These are phyloP conservation scores for Ligdia adustata DNA, from an alignment of 2,888 invertebrate species.

Conservation along the genomic window DNA sequence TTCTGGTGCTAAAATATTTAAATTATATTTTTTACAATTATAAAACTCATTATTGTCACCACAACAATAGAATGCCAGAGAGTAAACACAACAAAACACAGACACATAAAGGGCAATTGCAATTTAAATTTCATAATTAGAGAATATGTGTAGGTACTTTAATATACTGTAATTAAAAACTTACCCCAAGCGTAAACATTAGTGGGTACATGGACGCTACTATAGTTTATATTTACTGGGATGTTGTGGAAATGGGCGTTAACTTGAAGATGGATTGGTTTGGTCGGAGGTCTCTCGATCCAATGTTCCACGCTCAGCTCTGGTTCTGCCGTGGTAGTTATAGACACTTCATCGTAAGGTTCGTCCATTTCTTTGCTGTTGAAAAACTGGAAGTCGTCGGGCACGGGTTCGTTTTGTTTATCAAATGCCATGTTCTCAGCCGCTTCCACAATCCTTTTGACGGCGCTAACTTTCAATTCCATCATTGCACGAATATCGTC, in stretches of 20 bases:
- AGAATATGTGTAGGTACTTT: no score
- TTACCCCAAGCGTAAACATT: conserved; percentile 96
- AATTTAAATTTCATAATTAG: no score
- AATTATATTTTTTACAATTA: background rate
- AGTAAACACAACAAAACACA: no score
- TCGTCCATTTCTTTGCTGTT: conserved; percentile 89
- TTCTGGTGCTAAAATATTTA: conserved; percentile 92
- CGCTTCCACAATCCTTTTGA: conserved; percentile 94
- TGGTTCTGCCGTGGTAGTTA: conserved; percentile 82
- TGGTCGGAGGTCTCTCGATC: conserved; percentile 81
- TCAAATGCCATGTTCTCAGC: conserved; percentile 92
- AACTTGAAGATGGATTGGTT: conserved; percentile 86
- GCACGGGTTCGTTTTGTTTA: conserved; percentile 78
- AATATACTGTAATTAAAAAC: conserved; percentile 37
- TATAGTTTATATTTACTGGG: conserved; percentile 90
- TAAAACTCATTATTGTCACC: background rate
- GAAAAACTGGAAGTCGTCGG: conserved; percentile 87
- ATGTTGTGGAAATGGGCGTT: conserved; percentile 92
- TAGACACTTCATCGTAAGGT: conserved; percentile 75
- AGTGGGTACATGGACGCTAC: conserved; percentile 97
- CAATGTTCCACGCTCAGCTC: conserved; percentile 78
- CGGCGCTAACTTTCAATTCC: conserved; percentile 94
- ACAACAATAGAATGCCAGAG: background rate
- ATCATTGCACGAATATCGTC: conserved; percentile 94
- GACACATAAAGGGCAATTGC: no score